Base-by-base conservation (phyloP, 2,888 invertebrate species). In the Callyntrura guangdongensis region DNA sequence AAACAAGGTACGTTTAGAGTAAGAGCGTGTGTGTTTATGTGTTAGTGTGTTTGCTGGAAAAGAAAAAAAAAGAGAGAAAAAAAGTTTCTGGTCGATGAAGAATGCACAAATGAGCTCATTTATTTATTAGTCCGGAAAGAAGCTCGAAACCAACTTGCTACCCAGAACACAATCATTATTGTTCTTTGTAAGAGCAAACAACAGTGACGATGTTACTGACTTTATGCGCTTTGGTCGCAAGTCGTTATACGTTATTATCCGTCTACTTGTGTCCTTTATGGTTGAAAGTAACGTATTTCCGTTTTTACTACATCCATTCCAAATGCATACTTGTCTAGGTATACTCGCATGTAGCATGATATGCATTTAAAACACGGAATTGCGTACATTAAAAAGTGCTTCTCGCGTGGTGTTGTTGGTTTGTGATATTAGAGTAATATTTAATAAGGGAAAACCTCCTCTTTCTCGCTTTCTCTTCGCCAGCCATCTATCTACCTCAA, bases 71-170 rank as follows among this genome's bases (percentile, higher is more conserved):
- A 49, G n/a, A 72, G 56, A 56, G 56, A 20, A 59, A 69, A 53
- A 79, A 67, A 86, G 22, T 90, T 85, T 90, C 67, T 79, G 74
- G 83, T 83, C 84, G 84, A 89, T 84, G 82, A 87, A 88, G 85
- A 88, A 90, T 87, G 90, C 91, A 69, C 90, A 92, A 92, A 92
- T 92, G 92, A 92, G 86, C 90, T 92, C 91, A 88, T 91, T 90
- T 91, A 91, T 91, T 91, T 91, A 91, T 87, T 91, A 91, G 91
- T 79, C 84, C 77, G 87, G 87, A 91, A 91, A 87, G 89, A 82
- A 86, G 83, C 89, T 85, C 53, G 47, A 77, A 85, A 49, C 17
- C 36, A 64, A 86, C 86, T 74, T 61, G 77, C 86, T 85, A 85
- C 85, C 64, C 20, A 67, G 27, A 82, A 67, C 67, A 59, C 67